A percentile compares a stretch with the other conserved stretches of the same genome.
Conservation (phyloP, 2,113 vertebrate species). For the Chaenocephalus aceratus region DNA sequence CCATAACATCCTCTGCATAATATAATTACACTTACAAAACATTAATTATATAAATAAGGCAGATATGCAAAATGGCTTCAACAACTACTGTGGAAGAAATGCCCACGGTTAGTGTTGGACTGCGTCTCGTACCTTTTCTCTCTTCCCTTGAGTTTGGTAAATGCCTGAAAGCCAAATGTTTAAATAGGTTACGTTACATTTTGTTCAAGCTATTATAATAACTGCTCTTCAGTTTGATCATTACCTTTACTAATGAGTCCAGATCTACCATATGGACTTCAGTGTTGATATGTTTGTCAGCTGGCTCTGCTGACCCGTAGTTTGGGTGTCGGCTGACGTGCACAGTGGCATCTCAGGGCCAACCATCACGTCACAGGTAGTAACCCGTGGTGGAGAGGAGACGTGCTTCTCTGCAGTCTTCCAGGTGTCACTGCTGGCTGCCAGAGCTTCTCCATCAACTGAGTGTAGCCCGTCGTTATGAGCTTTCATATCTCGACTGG, state of each 20-base stretch:
- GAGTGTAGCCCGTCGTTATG: background rate
- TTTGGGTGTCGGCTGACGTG: conserved; percentile 55
- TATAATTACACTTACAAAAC: too few species aligned
- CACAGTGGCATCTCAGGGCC: conserved; percentile 7
- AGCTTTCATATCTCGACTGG: background rate
- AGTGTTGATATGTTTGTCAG: conserved; percentile 69
- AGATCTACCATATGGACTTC: conserved; percentile 78
- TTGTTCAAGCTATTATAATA: too few species aligned
- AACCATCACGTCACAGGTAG: conserved; percentile 15
- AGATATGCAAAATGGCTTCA: too few species aligned
- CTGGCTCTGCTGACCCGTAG: conserved; percentile 37
- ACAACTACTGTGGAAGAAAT: background rate
- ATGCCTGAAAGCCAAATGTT: conserved; percentile 63
- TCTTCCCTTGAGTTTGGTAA: conserved; percentile 59
- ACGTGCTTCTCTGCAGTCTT: conserved; percentile 27
- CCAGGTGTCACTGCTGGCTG: background rate
- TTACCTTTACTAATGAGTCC: conserved; percentile 72
- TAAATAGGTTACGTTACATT: background rate
- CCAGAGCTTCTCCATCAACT: background rate
- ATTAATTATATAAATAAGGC: too few species aligned
- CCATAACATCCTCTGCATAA: too few species aligned
- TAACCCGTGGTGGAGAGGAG: background rate
- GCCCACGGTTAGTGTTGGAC: background rate
- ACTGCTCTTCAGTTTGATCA: background rate
- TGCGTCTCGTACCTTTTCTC: conserved; percentile 54